A percentile compares a stretch with the other conserved stretches of the same genome.
Evolutionary conservation across 2,888 invertebrate genomes (phyloP).

Genomic region (Melanchra persicariae): DNA sequence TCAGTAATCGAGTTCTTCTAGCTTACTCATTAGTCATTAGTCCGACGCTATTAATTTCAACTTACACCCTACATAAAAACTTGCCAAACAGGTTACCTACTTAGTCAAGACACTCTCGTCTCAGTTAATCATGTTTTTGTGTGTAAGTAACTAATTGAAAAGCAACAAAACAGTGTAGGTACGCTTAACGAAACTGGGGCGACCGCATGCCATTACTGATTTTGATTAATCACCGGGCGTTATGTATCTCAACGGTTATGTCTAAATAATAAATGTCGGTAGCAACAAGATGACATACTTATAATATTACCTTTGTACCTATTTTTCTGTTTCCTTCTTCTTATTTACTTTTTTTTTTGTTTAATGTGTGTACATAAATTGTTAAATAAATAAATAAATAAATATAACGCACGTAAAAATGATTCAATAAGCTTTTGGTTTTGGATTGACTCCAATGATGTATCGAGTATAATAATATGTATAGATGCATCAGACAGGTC

Average conservation of each 20-base stretch:
- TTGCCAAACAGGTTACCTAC: constrained; percentile 62
- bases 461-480: constrained; percentile 59
- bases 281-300: constrained; percentile 1
- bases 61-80: constrained; percentile 50
- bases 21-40: constrained; percentile 48
- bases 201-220: constrained; percentile 53
- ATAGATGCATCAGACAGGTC: constrained; percentile 65
- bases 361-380: too few species aligned
- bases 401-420: too few species aligned
- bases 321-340: too few species aligned
- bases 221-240: constrained; percentile 53
- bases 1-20: constrained; percentile 34
- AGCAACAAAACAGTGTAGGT: constrained; percentile 36
- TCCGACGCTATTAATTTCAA: constrained; percentile 34
- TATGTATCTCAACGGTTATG: constrained; percentile 5
- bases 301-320: too few species aligned
- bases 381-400: too few species aligned
- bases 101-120: constrained; percentile 22
- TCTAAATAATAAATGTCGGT: constrained; percentile 4
- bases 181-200: constrained; percentile 55
- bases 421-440: constrained; percentile 52
- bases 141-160: constrained; percentile 43
- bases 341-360: too few species aligned
- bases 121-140: constrained; percentile 46
- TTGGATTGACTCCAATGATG: constrained; percentile 71